Base-by-base conservation (phyloP, 2,797 vertebrate species). In the Acridotheres tristis region DNA sequence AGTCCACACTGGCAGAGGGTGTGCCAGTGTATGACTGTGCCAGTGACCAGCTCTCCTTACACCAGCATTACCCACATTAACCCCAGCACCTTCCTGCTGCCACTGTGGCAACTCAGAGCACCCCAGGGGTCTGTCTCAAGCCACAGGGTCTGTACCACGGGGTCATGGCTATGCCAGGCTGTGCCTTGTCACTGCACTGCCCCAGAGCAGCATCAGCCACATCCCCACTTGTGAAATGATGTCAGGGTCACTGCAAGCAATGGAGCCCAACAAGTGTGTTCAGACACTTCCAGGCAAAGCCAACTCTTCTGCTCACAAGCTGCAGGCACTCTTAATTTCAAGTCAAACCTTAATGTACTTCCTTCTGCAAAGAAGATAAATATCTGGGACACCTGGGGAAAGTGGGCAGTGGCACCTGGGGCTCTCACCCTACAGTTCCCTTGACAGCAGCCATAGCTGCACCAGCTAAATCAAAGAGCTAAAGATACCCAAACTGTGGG, bases 141-240 rank as follows among this genome's bases (percentile, higher is more conserved):
- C 32, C 69, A 74, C 0, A 0, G 38, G 29, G 16, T 16, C 20
- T 0, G 5, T 10, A 53, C 38, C 13, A 27, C 3, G 6, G 20
- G 32, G 7, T 16, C 16, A 22, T 5, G 23, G 42, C 66, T 34
- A 7, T 27, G 43, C 34, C 80, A 73, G 13, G 19, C 47, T 21
- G 40, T 58, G 68, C 36, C 61, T 27, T 45, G 53, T 36, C 47
- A 30, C 75, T n/a, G 42, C 66, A 14, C 42, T 61, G 78, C n/a
- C 47, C 47, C 43, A 9, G 3, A 16, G 45, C 51, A 50, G 34
- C 4, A 4, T 30, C 14, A 82, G 36, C 53, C 48, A 74, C 30
- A 48, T 13, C 22, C 0, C 0, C 23, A 16, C 23, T n/a, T 51
- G 30, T 51, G 63, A 78, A 84, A 80, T 11, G 38, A 36, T 32